Evolutionary conservation across 2,888 invertebrate genomes (phyloP), one percentile per base, ranked within the genome.

Genomic region (Amiota communis): DNA sequence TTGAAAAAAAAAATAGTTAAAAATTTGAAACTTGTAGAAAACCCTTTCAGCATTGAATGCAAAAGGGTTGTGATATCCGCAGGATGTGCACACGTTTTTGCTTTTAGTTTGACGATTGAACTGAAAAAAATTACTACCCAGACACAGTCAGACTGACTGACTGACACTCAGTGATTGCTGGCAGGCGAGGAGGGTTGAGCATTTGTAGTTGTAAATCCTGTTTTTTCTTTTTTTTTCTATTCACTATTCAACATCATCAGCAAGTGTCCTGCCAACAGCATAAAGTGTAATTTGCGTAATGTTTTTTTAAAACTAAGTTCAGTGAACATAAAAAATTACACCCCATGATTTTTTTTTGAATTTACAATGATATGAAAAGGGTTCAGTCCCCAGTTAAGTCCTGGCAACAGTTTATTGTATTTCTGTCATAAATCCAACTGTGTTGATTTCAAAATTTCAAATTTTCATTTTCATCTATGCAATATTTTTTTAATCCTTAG

Each of bases 1-100:
- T 67, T 36, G 71, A 74, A 74, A 74, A 76, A 12, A 61, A 59
- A 72, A 74, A 76, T 71, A 74, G 51, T 53, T 23, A 8, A 36
- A 36, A 36, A 36, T 36, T 36, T 36, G 36, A 36, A 76, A 80
- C 76, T 81, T 79, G 77, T 79, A 79, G 80, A 83, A 86, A 86
- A 79, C 81, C 86, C 83, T 86, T 78, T 87, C 78, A 77, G 72
- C 74, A 76, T 17, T 10, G 73, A 47, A 49, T 65, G 82, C 70
- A 79, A 87, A 89, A 88, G 88, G 88, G 89, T 88, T 23, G 36
- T 46, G 36, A 77, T 79, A 79, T 86, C 83, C 81, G 79, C 79
- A 80, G 83, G 83, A 81, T 69, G 72, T 51, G 74, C 76, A 76
- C 77, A 78, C 76, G 76, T 77, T 78, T 77, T 76, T 77, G 72